A percentile compares a stretch with the other conserved stretches of the same genome.
These are phyloP conservation scores for Capricornis sumatraensis DNA, from an alignment of 2,113 vertebrate genomes.

Conservation along the genomic window DNA sequence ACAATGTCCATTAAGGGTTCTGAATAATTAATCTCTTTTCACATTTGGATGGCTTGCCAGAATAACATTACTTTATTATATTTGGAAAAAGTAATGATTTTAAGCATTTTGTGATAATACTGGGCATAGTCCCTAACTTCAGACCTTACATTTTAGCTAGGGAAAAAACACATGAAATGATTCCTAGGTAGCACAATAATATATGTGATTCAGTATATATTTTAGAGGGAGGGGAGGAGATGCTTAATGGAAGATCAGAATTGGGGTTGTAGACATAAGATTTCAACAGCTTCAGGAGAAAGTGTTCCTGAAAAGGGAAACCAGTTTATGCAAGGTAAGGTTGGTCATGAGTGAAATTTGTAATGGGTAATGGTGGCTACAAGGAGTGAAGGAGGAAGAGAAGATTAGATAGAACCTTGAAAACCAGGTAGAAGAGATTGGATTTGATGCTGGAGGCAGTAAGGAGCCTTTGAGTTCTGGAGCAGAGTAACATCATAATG, in stretches of 20 bases:
- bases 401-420: background rate
- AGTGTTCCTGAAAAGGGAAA: background rate
- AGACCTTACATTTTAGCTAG: background rate
- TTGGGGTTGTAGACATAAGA: background rate
- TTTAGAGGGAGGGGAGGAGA: background rate
- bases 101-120: background rate
- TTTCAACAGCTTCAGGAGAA: background rate
- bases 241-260: background rate
- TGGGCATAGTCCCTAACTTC: background rate
- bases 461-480: background rate
- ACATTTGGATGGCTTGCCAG: background rate
- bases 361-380: background rate
- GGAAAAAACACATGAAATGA: background rate
- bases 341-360: background rate
- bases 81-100: background rate
- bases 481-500: background rate
- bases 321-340: background rate
- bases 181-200: background rate
- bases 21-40: constrained; percentile 7
- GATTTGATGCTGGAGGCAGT: background rate
- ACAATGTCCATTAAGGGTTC: background rate
- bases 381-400: background rate
- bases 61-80: background rate
- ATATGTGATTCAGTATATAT: background rate
- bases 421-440: background rate